Percentiles rank a stretch among this genome's conserved stretches.
Conservation (phyloP, 2,888 invertebrate genomes). For the Acrocyrtus sp. region DNA sequence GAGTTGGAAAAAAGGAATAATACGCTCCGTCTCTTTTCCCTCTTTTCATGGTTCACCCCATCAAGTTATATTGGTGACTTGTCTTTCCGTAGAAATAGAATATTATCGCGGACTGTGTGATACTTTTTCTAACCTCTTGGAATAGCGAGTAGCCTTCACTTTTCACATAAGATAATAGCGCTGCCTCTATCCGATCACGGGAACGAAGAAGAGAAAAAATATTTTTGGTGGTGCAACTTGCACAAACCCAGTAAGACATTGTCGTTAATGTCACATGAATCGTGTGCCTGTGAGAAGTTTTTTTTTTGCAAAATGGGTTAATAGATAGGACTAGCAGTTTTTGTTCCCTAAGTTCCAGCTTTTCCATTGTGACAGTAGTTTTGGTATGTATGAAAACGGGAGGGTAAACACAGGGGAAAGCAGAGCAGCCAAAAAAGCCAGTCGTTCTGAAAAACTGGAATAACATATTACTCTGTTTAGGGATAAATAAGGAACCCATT, state of each 20-base stretch:
- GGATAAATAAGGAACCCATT: slow-evolving; percentile 46
- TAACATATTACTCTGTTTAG: slow-evolving; percentile 42
- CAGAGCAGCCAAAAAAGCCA: not conserved
- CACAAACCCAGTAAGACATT: slow-evolving; percentile 13
- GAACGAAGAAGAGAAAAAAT: not conserved
- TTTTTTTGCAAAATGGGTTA: slow-evolving; percentile 32
- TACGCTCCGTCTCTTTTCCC: slow-evolving; percentile 6
- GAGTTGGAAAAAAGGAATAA: slow-evolving; percentile 24
- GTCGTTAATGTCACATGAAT: slow-evolving; percentile 54
- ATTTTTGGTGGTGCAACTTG: not conserved
- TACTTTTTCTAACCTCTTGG: not conserved
- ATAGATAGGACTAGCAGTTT: not conserved
- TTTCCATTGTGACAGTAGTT: not conserved
- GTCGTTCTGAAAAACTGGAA: slow-evolving; percentile 9
- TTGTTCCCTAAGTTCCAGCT: not conserved
- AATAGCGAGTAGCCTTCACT: no score
- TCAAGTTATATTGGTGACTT: not conserved
- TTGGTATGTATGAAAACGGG: not conserved
- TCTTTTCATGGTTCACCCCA: not conserved
- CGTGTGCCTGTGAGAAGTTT: slow-evolving; percentile 27
- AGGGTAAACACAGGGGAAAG: not conserved
- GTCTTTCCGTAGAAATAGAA: slow-evolving; percentile 2
- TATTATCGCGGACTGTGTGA: not conserved
- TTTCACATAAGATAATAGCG: not conserved
- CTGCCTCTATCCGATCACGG: no score